Evolutionary conservation across 2,113 vertebrate genomes (phyloP), one percentile per base, ranked within the genome.

Genomic region (Mesocricetus auratus): DNA sequence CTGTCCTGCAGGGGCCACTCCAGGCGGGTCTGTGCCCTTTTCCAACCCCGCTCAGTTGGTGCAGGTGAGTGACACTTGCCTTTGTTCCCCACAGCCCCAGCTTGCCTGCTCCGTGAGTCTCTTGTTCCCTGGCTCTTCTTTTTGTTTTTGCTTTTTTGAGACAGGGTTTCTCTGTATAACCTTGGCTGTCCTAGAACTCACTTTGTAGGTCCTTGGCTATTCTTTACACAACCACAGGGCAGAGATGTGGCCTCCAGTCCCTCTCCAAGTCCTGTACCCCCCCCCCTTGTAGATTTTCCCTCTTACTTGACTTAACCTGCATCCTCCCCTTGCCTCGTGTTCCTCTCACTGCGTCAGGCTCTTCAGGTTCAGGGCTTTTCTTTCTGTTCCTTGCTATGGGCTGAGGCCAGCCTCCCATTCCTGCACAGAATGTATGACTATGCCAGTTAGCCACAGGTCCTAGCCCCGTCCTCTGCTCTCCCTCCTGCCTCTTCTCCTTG

Each of bases 1-100:
- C 0, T 83, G 98, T 1, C 82, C 97, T 24, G 97, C 96, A 1
- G 99, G 95, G 93, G 85, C 94, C 77, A 94, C 98, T n/a, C 69
- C 99, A 0, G 31, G 98, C 1, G 99, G 99, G 36, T 95, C 98
- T 0, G 98, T 99, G 75, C 98, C 99, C 0, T 99, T 99, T 98
- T 99, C 99, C 98, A 99, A 99, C 95, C 99, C 99, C 13, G 98
- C 99, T 74, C 99, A 99, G 93, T 99, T 99, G 98, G 98, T 99
- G 98, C 99, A 99, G 98, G 99, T 99, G 95, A 98, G 98, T 95
- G 56, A 16, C 45, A 1, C 56, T 39, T 50, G 13, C 26, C 29
- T 68, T 33, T 24, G 7, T 33, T 22, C 4, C 9, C 13, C 39
- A 10, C 19, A 9, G 21, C 56, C 56, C 64, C 24, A 11, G 16